These are phyloP conservation scores for Corythoichthys haematopterus DNA, from an alignment of 2,113 vertebrate genomes.

Conservation along the genomic window DNA sequence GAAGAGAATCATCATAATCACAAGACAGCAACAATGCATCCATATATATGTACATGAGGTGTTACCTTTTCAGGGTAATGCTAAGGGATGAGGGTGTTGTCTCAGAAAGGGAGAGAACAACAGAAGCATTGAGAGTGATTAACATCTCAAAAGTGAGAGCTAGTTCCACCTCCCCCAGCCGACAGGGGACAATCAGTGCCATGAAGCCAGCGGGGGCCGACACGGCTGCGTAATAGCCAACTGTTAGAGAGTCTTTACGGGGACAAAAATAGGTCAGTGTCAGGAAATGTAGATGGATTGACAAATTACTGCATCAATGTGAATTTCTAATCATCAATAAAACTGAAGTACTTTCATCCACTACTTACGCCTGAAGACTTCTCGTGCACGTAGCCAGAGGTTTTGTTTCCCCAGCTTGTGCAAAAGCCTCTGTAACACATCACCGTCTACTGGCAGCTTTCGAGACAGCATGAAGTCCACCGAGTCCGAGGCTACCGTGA, in stretches of 20 bases:
- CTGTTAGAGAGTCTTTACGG: constrained; percentile 73
- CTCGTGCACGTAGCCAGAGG: constrained; percentile 84
- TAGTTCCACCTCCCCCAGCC: constrained; percentile 85
- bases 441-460: constrained; percentile 73
- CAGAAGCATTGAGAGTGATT: constrained; percentile 77
- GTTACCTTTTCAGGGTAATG: constrained; percentile 85
- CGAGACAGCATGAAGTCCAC: constrained; percentile 84
- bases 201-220: constrained; percentile 69
- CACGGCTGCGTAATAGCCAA: constrained; percentile 78
- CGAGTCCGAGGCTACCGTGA: constrained; percentile 78
- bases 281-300: not conserved
- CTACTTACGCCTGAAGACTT: constrained; percentile 85
- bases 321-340: not conserved
- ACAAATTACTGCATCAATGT: not conserved
- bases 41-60: not conserved
- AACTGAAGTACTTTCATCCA: not conserved
- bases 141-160: constrained; percentile 86
- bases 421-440: constrained; percentile 77
- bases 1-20: not conserved
- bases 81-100: constrained; percentile 60
- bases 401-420: constrained; percentile 84
- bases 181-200: constrained; percentile 74
- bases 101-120: constrained; percentile 63
- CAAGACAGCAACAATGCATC: not conserved
- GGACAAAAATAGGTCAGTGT: not conserved